Base-by-base conservation (phyloP, 2,113 vertebrate genomes). In the Nibea albiflora region DNA sequence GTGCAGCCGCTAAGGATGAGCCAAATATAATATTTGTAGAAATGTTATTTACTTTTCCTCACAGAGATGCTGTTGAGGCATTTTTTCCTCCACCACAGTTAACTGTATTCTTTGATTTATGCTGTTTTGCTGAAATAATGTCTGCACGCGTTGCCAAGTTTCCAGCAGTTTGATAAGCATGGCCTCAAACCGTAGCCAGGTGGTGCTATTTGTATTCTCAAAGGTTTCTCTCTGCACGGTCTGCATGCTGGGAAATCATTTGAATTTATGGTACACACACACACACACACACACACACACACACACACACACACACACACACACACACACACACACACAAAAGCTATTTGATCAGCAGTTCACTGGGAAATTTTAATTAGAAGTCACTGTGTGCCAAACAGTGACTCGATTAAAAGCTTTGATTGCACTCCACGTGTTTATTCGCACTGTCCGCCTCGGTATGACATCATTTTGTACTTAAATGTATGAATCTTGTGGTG, bases 111-210 rank as follows among this genome's bases (percentile, higher is more conserved):
- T 69, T 78, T 76, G 22, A 73, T 81, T 71, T 49, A 56, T 69
- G 28, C 7, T 61, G 35, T 61, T 83, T 65, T 64, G 66, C 10
- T 57, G 52, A 72, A 70, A 81, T 73, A 73, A 66, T 47, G 31
- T 76, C 65, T 68, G 22, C n/a, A 22, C 31, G 11, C 9, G 19
- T 28, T 68, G 78, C 54, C 82, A 85, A 60, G 62, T 88, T 77
- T 89, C 78, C 74, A 79, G 57, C 11, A 44, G 20, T 42, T 2
- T 84, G 24, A 73, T 47, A 24, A 47, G 56, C 19, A 47, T n/a
- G 0, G 81, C 69, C 49, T 70, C 22, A 42, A 44, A 22, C n/a
- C 39, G 28, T 44, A 73, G 65, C 46, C 73, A 83, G 79, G 58
- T 82, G 81, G 81, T 44, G 79, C 69, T 75, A 24, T 84, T 69